phyloP scores from a whole-genome alignment of 2,113 vertebrate genomes.

The Odocoileus hemionus region DNA sequence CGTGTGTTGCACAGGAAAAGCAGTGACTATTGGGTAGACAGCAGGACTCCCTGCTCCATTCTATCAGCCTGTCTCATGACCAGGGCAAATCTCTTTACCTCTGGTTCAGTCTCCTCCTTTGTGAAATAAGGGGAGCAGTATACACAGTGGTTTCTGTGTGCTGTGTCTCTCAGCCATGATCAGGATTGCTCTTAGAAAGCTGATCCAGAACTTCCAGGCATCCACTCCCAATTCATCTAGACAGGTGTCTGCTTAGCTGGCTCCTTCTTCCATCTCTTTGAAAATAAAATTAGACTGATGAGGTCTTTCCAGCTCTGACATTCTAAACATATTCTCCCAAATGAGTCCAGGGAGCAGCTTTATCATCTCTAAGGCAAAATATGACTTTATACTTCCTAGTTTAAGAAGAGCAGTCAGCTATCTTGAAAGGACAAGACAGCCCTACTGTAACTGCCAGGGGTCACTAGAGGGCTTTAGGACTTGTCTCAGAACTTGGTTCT shows the following conservation, averaged over 20 bases:
- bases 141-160: background rate
- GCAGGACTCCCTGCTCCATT: background rate
- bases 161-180: background rate
- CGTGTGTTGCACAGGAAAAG: background rate
- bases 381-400: background rate
- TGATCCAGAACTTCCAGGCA: background rate
- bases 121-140: background rate
- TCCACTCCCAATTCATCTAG: background rate
- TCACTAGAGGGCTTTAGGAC: background rate
- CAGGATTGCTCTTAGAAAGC: background rate
- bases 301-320: background rate
- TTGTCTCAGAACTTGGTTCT: background rate
- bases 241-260: background rate
- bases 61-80: background rate
- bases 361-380: background rate
- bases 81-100: background rate
- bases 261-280: background rate
- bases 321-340: background rate
- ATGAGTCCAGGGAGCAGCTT: background rate
- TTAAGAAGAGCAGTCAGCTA: background rate
- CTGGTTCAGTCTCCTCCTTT: background rate
- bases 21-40: background rate
- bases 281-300: background rate
- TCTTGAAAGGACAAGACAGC: background rate
- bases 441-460: background rate